A percentile compares a stretch with the other conserved stretches of the same genome.
Evolutionary conservation across 2,888 invertebrate species (phyloP).

Genomic region (Trissolcus japonicus): DNA sequence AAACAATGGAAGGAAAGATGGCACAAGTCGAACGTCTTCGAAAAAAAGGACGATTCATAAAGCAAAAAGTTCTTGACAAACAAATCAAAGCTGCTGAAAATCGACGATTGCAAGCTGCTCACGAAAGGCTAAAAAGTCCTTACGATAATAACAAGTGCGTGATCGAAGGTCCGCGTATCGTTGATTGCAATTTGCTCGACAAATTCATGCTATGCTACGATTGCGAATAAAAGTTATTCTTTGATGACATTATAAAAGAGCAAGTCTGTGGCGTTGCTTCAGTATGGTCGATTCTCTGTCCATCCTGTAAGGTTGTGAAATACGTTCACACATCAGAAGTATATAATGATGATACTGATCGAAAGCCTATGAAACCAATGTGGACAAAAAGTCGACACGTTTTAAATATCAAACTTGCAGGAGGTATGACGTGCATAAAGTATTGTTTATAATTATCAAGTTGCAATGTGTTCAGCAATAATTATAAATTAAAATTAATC

Average conservation of each 20-base stretch:
- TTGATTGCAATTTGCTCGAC: not conserved
- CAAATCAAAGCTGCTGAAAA: slow-evolving; percentile 6
- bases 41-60: slow-evolving; percentile 16
- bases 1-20: too few species aligned
- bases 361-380: not conserved
- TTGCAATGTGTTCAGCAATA: too few species aligned
- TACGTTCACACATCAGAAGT: slow-evolving; percentile 15
- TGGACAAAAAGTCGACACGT: not conserved
- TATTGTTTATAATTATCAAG: too few species aligned
- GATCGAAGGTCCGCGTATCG: not conserved
- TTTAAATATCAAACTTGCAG: not conserved
- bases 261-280: slow-evolving; percentile 11
- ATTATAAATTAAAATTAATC: too few species aligned
- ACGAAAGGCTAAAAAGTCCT: not conserved
- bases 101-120: slow-evolving; percentile 9
- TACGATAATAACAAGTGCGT: not conserved
- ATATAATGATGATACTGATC: not conserved
- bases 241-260: slow-evolving; percentile 13
- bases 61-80: slow-evolving; percentile 11
- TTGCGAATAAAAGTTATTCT: not conserved
- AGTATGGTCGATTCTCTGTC: slow-evolving; percentile 15
- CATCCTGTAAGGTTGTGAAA: slow-evolving; percentile 12
- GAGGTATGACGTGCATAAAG: not conserved
- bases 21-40: too few species aligned
- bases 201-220: not conserved